Evolutionary conservation across 2,797 vertebrate genomes (phyloP).

Genomic region (Fistularia commersonii): DNA sequence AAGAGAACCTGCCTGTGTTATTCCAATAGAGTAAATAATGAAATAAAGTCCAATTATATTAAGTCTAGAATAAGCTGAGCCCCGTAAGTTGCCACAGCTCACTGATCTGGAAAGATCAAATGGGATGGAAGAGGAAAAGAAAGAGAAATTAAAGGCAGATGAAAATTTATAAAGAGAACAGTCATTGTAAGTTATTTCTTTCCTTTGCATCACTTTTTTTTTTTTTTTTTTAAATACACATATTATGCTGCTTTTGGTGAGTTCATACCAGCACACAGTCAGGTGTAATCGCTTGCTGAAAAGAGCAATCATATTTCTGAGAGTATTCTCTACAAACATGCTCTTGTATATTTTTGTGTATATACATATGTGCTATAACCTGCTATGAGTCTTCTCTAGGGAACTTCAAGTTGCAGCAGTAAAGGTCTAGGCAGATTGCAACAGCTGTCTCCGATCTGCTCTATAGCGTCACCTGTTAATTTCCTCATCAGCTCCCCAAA

Average conservation of each 20-base stretch:
- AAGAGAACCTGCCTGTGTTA: conserved; percentile 19
- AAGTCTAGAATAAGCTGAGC: conserved; percentile 41
- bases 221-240: too few species aligned
- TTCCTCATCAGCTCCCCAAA: too few species aligned
- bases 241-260: too few species aligned
- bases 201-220: background rate
- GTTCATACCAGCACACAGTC: background rate
- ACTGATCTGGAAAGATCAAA: conserved; percentile 40
- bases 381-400: too few species aligned
- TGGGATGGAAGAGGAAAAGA: conserved; percentile 21
- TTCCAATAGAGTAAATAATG: conserved; percentile 44
- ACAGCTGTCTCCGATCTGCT: too few species aligned
- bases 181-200: conserved; percentile 6
- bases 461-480: too few species aligned
- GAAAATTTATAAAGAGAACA: conserved; percentile 19
- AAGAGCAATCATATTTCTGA: too few species aligned
- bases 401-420: too few species aligned
- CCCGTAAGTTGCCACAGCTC: conserved; percentile 20
- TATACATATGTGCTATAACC: too few species aligned
- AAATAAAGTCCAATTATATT: conserved; percentile 38
- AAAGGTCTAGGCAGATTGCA: too few species aligned
- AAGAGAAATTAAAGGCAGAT: conserved; percentile 26
- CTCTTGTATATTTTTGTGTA: too few species aligned
- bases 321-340: too few species aligned
- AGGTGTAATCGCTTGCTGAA: background rate